Conservation (phyloP, 35 echinoderm and acorn worm genomes). For the Diadema setosum region DNA sequence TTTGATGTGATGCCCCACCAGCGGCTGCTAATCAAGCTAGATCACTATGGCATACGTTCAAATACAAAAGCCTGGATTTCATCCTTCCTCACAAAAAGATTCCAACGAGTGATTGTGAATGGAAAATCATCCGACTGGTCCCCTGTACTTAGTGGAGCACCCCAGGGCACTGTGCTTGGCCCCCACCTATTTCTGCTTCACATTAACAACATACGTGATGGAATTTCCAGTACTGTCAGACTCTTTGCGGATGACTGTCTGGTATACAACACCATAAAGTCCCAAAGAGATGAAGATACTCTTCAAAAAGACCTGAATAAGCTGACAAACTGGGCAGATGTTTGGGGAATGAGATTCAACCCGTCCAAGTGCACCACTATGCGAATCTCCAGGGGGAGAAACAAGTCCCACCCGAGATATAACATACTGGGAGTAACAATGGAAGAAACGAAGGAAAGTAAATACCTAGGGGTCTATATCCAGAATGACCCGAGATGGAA, state of each 20-base stretch:
- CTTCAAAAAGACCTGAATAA: background rate
- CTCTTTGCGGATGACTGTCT: background rate
- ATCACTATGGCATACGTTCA: slow-evolving; percentile 27
- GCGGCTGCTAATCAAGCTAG: slow-evolving; percentile 14
- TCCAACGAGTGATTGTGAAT: slow-evolving; percentile 46
- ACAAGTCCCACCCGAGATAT: background rate
- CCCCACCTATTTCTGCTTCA: background rate
- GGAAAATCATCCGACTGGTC: slow-evolving; percentile 12
- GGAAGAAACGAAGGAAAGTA: background rate
- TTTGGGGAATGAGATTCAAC: slow-evolving; percentile 10
- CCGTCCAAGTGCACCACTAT: slow-evolving; percentile 9
- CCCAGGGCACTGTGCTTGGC: no score
- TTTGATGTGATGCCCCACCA: slow-evolving; percentile 29
- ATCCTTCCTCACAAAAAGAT: slow-evolving; percentile 1
- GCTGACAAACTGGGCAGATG: background rate
- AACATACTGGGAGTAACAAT: background rate
- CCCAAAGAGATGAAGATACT: background rate
- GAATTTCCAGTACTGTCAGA: background rate
- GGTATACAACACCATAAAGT: background rate
- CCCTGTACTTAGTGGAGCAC: background rate
- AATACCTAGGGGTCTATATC: background rate
- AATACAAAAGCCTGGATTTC: slow-evolving; percentile 2
- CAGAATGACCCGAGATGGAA: slow-evolving; percentile 4
- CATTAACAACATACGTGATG: background rate
- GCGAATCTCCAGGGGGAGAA: background rate